phyloP scores from a whole-genome alignment of 2,113 vertebrate species.

The Nycticebus coucang region DNA sequence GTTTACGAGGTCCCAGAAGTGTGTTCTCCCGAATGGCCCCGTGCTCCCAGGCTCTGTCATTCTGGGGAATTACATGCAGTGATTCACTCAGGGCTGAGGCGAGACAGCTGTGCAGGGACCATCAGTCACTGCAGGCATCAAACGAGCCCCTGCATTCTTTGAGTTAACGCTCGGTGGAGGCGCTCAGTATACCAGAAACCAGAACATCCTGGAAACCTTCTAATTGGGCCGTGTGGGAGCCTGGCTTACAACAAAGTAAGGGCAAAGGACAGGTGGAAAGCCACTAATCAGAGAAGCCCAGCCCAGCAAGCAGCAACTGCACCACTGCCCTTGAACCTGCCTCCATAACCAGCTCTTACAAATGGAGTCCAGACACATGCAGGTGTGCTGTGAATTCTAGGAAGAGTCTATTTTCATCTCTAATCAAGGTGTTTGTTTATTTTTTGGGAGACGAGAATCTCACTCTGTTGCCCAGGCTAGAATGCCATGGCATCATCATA shows the following conservation, averaged over 20 bases:
- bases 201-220: not conserved
- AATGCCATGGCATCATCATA: no score
- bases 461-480: no score
- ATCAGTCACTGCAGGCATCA: fast-evolving
- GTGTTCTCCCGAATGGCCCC: fast-evolving
- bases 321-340: fast-evolving
- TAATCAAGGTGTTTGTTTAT: no score
- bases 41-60: fast-evolving
- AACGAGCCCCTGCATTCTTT: not conserved
- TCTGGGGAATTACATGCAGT: not conserved
- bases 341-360: fast-evolving
- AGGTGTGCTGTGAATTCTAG: fast-evolving
- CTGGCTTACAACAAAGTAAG: fast-evolving
- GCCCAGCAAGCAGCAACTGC: fast-evolving
- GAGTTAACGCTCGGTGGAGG: no score
- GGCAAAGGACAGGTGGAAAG: not conserved
- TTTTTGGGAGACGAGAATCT: no score
- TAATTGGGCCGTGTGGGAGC: not conserved
- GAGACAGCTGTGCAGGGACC: fast-evolving
- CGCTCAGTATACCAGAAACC: fast-evolving
- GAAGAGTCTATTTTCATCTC: fast-evolving
- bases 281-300: not conserved
- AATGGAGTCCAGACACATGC: fast-evolving
- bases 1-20: not conserved
- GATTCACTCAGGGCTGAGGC: fast-evolving